phyloP scores from a whole-genome alignment of 2,113 vertebrate genomes.

The Callospermophilus lateralis region DNA sequence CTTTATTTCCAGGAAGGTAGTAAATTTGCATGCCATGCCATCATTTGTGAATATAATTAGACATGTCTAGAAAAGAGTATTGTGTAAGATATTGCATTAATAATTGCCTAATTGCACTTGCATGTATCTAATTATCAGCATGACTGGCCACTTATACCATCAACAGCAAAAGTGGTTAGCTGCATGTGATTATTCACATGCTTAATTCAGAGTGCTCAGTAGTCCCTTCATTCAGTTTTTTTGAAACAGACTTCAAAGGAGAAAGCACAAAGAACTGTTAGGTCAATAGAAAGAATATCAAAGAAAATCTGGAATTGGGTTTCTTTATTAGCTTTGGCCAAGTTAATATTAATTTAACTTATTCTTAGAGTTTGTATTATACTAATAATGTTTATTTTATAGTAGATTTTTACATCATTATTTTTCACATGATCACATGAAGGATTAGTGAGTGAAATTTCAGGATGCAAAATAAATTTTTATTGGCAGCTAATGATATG shows the following conservation, averaged over 20 bases:
- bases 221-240: background rate
- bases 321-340: background rate
- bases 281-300: background rate
- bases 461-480: background rate
- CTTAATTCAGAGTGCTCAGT: background rate
- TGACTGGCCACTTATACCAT: slow-evolving; percentile 39
- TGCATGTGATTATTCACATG: background rate
- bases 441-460: background rate
- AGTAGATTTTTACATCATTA: background rate
- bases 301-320: background rate
- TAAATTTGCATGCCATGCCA: slow-evolving; percentile 25
- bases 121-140: slow-evolving; percentile 53
- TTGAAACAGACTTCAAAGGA: background rate
- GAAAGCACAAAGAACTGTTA: background rate
- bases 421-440: background rate
- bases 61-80: background rate
- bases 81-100: slow-evolving; percentile 11
- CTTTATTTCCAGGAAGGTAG: background rate
- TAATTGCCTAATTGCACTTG: slow-evolving; percentile 50
- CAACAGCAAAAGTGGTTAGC: slow-evolving; percentile 9
- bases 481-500: background rate
- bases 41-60: slow-evolving; percentile 40
- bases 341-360: background rate
- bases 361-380: background rate
- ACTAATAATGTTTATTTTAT: background rate